A percentile compares a stretch with the other conserved stretches of the same genome.
These are phyloP conservation scores for Odocoileus hemionus DNA, from an alignment of 2,113 vertebrate species.

Conservation along the genomic window DNA sequence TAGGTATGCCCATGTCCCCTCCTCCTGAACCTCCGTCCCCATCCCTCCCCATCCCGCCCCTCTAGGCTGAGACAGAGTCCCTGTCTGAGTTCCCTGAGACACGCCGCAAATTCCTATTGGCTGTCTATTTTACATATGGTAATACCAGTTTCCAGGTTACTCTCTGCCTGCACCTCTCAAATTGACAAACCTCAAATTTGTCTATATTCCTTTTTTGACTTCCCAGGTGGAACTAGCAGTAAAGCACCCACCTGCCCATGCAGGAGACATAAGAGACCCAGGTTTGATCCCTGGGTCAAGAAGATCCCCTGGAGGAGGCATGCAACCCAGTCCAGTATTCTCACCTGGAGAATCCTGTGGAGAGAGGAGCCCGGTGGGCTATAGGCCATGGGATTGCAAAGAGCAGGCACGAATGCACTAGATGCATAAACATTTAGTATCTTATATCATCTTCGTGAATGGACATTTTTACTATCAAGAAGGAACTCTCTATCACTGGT, in stretches of 20 bases:
- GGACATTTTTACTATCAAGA: not conserved
- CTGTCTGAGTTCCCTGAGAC: not conserved
- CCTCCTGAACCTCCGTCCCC: not conserved
- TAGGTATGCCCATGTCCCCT: not conserved
- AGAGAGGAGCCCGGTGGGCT: not conserved
- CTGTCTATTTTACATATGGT: not conserved
- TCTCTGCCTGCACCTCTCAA: not conserved
- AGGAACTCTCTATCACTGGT: not conserved
- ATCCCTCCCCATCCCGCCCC: not conserved
- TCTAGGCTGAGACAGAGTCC: not conserved
- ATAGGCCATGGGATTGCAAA: fast-evolving
- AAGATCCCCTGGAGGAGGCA: not conserved
- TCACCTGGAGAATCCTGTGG: not conserved
- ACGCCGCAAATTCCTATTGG: not conserved
- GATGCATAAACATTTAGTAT: not conserved
- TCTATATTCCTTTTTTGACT: not conserved
- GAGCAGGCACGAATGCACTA: fast-evolving
- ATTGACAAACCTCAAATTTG: not conserved
- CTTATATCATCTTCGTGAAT: not conserved
- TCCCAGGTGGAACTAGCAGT: no score
- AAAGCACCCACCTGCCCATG: fast-evolving
- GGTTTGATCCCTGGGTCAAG: fast-evolving
- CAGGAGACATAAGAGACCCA: fast-evolving
- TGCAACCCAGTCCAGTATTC: not conserved
- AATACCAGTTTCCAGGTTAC: not conserved